Evolutionary conservation across 35 echinoderm and acorn worm species (phyloP), one percentile per base, ranked within the genome.

Genomic region (Heliocidaris tuberculata): DNA sequence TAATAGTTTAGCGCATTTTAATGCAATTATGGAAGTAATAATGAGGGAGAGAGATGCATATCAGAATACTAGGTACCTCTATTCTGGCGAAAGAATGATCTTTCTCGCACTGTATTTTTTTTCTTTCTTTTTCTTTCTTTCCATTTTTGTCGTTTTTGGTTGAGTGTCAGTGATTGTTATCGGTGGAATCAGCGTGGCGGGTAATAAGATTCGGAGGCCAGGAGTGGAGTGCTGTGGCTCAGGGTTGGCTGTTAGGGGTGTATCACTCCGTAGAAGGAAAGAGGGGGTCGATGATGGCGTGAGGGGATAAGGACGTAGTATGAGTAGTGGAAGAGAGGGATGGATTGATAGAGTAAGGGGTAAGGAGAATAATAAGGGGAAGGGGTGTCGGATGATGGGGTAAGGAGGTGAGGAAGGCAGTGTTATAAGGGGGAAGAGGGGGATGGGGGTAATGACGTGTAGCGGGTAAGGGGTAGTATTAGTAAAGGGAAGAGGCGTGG

Each of bases 141-240:
- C 65, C 65, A 78, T 78, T 27, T 78, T 42, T 42, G 35, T 42
- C 35, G 35, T 42, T 42, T 56, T 78, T 78, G 6, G 65, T 78
- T 8, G 65, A 78, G 65, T 78, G 65, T 78, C 65, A 78, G 65
- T n/a, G 65, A 78, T 78, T n/a, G 65, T n/a, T 78, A 78, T 78
- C 65, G 8, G 65, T n/a, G 17, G 65, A 78, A n/a, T 78, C 65
- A 78, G 65, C 65, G 65, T 78, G n/a, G 65, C 65, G 65, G 27
- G 65, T 78, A 78, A 78, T n/a, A 78, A 78, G 65, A n/a, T 78
- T 78, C 65, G 19, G 21, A n/a, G 65, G 65, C 65, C 21, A 19
- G 21, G 65, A 78, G 65, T 27, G 27, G 19, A 27, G 19, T 78
- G 27, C 65, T 78, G n/a, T 42, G 35, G 35, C 35, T 42, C 35